Conservation (phyloP, 2,888 invertebrate species). For the Protodeltote pygarga region DNA sequence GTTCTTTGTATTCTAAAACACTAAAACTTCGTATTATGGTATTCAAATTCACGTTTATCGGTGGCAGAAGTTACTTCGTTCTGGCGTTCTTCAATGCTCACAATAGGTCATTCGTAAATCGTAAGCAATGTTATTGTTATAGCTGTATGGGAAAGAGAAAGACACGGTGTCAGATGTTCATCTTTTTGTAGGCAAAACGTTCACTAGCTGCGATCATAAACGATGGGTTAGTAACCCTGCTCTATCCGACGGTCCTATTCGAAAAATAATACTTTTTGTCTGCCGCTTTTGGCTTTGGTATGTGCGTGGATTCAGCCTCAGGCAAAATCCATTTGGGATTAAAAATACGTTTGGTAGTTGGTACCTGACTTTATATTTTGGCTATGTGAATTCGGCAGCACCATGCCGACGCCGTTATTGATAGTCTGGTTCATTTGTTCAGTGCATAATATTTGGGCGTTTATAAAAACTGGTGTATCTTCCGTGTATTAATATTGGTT, state of each 20-base stretch:
- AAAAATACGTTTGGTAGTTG: constrained; percentile 15
- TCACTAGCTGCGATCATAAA: constrained; percentile 2
- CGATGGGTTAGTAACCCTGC: constrained; percentile 9
- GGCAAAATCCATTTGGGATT: constrained; percentile 22
- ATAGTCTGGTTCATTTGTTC: too few relatives aligned
- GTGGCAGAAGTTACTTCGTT: constrained; percentile 22
- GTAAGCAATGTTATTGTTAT: constrained; percentile 34
- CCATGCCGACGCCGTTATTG: constrained; percentile 16
- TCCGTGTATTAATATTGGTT: too few relatives aligned
- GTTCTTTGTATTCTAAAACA: constrained; percentile 11
- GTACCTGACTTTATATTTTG: constrained; percentile 20
- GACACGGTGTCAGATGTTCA: constrained; percentile 29
- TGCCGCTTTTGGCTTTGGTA: constrained; percentile 11
- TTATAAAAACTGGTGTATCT: too few relatives aligned
- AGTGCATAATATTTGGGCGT: too few relatives aligned
- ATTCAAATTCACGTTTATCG: constrained; percentile 7
- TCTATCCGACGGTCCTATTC: constrained; percentile 8
- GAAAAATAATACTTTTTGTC: constrained; percentile 9
- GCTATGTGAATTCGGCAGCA: constrained; percentile 9
- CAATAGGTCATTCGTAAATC: constrained; percentile 36
- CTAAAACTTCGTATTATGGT: neutral
- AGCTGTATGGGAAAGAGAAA: constrained; percentile 29
- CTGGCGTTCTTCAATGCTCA: constrained; percentile 9
- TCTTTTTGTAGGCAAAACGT: constrained; percentile 23
- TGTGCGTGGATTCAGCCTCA: constrained; percentile 8